Percentiles rank a stretch among this genome's conserved stretches.
These are phyloP conservation scores for Campylomormyrus numenius DNA, from an alignment of 2,113 vertebrate species.

Conservation along the genomic window DNA sequence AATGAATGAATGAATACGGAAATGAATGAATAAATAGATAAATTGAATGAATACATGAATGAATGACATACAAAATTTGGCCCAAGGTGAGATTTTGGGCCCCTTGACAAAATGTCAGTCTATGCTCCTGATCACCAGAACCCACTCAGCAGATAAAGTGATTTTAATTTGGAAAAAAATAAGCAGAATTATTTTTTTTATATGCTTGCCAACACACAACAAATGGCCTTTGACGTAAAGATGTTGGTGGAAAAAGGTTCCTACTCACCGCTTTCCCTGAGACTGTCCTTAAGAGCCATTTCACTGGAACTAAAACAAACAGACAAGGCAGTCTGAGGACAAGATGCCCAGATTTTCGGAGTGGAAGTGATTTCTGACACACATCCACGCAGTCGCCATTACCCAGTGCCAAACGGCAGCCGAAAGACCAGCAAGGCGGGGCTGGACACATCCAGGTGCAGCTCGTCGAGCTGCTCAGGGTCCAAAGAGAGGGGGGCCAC, in stretches of 20 bases:
- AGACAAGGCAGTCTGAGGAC: not conserved
- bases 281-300: slow-evolving; percentile 66
- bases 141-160: not conserved
- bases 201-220: not conserved
- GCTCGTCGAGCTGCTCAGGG: slow-evolving; percentile 56
- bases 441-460: slow-evolving; percentile 61
- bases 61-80: not conserved
- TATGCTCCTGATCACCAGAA: not conserved
- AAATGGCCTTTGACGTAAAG: not conserved
- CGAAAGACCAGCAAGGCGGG: slow-evolving; percentile 66
- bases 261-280: slow-evolving; percentile 69
- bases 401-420: slow-evolving; percentile 66
- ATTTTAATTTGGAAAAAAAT: not conserved
- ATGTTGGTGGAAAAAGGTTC: not conserved
- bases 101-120: not conserved
- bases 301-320: slow-evolving; percentile 49
- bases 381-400: not conserved
- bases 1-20: not conserved
- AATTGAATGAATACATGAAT: no score
- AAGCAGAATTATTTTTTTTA: not conserved
- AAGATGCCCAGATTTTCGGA: not conserved
- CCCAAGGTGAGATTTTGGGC: not conserved
- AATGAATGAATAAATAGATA: not conserved
- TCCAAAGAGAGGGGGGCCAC: slow-evolving; percentile 64
- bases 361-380: not conserved